Evolutionary conservation across 2,888 invertebrate genomes (phyloP).

Genomic region (Metellina segmentata): DNA sequence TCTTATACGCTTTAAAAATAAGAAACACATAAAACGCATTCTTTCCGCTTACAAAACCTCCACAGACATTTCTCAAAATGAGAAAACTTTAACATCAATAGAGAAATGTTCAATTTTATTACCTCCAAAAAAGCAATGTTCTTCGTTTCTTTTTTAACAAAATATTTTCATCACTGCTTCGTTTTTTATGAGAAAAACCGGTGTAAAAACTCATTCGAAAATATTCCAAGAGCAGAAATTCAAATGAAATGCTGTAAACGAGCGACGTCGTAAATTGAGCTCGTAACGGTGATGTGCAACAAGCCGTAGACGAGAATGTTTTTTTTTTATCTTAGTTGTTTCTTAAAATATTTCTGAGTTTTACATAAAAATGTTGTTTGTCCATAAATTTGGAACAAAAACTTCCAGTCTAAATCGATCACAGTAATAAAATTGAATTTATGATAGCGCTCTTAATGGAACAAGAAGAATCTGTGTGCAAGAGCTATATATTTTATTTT

Average conservation of each 20-base stretch:
- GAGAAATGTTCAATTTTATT: neutral
- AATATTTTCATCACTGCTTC: constrained; percentile 9
- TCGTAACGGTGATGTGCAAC: constrained; percentile 35
- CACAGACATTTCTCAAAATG: constrained; percentile 19
- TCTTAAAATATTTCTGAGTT: neutral
- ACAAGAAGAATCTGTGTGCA: no score
- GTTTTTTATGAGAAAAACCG: constrained; percentile 28
- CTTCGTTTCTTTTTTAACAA: neutral
- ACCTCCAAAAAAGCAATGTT: neutral
- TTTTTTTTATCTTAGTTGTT: neutral
- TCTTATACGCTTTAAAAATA: no score
- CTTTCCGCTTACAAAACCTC: neutral
- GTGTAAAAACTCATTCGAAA: constrained; percentile 48
- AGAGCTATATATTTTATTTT: no score
- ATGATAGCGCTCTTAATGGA: neutral
- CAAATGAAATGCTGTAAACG: constrained; percentile 38
- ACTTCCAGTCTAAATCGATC: neutral
- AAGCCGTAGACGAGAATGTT: constrained; percentile 7
- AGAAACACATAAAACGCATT: no score
- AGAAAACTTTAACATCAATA: constrained; percentile 34
- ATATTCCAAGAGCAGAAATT: constrained; percentile 29
- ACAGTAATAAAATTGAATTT: neutral
- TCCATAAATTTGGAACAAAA: constrained; percentile 49
- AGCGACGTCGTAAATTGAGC: constrained; percentile 23
- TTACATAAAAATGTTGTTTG: neutral